Percentiles rank a stretch among this genome's conserved stretches.
These are phyloP conservation scores for Camponotus floridanus DNA, from an alignment of 1,140 invertebrate genomes.

Conservation along the genomic window DNA sequence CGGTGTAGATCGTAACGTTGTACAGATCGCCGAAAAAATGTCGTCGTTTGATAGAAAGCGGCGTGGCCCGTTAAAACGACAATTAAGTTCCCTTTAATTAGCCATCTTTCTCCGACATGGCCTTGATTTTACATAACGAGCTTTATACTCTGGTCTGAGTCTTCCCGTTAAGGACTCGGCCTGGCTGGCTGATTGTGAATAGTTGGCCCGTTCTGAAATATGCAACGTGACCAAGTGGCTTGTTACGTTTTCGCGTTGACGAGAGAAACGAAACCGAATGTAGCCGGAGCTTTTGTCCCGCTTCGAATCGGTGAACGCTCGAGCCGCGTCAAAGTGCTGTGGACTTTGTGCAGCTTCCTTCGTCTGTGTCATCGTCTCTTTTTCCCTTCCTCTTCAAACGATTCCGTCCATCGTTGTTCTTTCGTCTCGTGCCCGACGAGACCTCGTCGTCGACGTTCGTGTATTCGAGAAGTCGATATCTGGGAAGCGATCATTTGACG, in stretches of 20 bases:
- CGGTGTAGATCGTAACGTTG: not conserved
- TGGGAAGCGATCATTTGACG: not conserved
- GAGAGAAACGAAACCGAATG: conserved; percentile 71
- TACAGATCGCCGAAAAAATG: too few species aligned
- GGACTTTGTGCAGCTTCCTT: conserved; percentile 49
- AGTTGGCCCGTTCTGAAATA: conserved; percentile 69
- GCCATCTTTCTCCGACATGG: conserved; percentile 19
- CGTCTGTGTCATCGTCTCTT: not conserved
- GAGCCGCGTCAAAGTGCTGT: conserved; percentile 4
- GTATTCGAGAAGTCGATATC: not conserved
- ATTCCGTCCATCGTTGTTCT: not conserved
- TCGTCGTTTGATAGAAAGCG: not conserved
- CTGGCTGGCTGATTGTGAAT: not conserved
- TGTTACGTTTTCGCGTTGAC: conserved; percentile 74
- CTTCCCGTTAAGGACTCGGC: conserved; percentile 31
- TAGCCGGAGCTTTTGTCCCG: conserved; percentile 59
- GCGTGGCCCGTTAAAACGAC: conserved; percentile 3
- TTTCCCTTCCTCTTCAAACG: not conserved
- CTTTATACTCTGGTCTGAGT: not conserved
- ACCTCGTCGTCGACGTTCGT: not conserved
- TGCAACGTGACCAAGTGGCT: conserved; percentile 78
- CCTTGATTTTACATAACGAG: conserved; percentile 64
- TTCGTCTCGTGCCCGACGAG: not conserved
- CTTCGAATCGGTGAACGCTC: conserved; percentile 40
- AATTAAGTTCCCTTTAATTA: conserved; percentile 69